Evolutionary conservation across 2,888 invertebrate species (phyloP), one percentile per base, ranked within the genome.

Genomic region (Callimorpha dominula): DNA sequence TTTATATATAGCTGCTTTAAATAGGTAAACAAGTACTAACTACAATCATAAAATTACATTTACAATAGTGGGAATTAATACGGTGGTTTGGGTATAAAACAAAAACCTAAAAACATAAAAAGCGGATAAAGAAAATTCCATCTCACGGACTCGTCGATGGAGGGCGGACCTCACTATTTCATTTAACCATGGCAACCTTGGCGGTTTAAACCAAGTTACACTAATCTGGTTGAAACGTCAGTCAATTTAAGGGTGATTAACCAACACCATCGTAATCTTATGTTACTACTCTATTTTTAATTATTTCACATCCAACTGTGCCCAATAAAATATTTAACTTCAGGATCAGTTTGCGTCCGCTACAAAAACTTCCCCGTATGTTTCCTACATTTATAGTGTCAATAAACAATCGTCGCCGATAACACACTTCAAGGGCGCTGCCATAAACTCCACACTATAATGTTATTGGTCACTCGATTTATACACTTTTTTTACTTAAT

Each of bases 381-480:
- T 92, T 88, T 87, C 87, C 77, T 89, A 88, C 88, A 78, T 89
- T 90, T 91, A 91, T 91, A 92, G 91, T 91, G 89, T 90, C 91
- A 90, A 93, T 92, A 93, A 94, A 94, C 90, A 92, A 92, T 92
- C 92, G 90, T 90, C 91, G 89, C 87, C 91, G 93, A 92, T 93
- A 91, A 93, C 91, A 88, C 86, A 85, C 89, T 89, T 89, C 91
- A 92, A 93, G 92, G 93, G 89, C 92, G 91, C 91, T 91, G 89
- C 88, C 93, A 93, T 95, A 94, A 94, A 94, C 93, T 87, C 90
- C 85, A 85, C 88, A 91, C 91, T 93, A 93, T 94, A 94, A 88
- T 93, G 94, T 94, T 94, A 94, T 94, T 94, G 93, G 93, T 90
- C 89, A 90, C 87, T 90, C 91, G 90, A 91, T 92, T 92, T 92